These are phyloP conservation scores for Sebastes miniatus DNA, from an alignment of 2,797 vertebrate genomes.

Conservation along the genomic window DNA sequence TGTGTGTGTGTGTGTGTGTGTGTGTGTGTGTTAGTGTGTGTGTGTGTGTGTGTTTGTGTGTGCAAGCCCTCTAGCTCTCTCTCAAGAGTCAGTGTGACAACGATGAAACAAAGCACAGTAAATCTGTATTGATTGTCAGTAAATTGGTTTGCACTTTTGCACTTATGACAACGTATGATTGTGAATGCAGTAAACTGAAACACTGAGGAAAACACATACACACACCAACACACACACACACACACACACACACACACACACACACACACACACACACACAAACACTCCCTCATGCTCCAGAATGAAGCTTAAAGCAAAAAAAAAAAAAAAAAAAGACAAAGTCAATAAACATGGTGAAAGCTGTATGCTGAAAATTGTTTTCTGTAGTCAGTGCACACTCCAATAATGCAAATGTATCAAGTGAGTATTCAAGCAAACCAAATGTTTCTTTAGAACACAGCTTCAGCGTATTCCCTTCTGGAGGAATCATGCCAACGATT, in stretches of 20 bases:
- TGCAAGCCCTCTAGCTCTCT: not conserved
- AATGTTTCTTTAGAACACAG: constrained; percentile 14
- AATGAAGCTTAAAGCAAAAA: constrained; percentile 11
- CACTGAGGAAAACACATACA: not conserved
- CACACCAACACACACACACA: not conserved
- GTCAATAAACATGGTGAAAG: constrained; percentile 41
- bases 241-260: not conserved
- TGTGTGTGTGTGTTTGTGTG: not conserved
- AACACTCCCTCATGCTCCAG: not conserved
- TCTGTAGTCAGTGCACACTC: not conserved
- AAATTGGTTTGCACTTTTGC: constrained; percentile 47
- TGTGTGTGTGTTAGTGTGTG: not conserved
- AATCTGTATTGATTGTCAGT: constrained; percentile 40
- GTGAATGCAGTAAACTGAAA: not conserved
- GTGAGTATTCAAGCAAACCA: constrained; percentile 16
- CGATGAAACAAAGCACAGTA: constrained; percentile 2
- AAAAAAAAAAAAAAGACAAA: not conserved
- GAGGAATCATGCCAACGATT: not conserved
- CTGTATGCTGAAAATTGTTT: constrained; percentile 14
- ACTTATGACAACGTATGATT: constrained; percentile 19
- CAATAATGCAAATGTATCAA: constrained; percentile 12
- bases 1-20: not conserved
- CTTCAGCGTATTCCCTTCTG: constrained; percentile 5
- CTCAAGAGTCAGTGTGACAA: not conserved
- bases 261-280: not conserved